Percentiles rank a stretch among this genome's conserved stretches.
Conservation (phyloP, 2,888 invertebrate genomes). For the Stomorhina lunata region DNA sequence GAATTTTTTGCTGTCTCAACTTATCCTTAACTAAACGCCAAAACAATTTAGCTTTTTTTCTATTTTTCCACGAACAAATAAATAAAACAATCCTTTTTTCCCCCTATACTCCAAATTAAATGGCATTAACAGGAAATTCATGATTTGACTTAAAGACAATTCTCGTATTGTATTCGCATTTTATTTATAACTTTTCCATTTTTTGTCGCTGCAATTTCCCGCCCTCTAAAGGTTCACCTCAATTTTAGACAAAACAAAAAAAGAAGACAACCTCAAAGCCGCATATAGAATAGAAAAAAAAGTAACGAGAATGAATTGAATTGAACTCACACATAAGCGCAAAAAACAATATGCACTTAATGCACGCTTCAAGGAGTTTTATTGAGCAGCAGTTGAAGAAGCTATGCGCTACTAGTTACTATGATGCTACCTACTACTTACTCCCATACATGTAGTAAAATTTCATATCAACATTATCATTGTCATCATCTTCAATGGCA, state of each 20-base stretch:
- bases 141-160: conserved; percentile 58
- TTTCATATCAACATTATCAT: conserved; percentile 57
- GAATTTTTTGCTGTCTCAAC: too few relatives aligned
- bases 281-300: neutral
- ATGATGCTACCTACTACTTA: too few relatives aligned
- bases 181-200: neutral
- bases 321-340: neutral
- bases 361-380: conserved; percentile 63
- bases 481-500: conserved; percentile 52
- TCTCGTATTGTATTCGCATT: conserved; percentile 25
- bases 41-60: neutral
- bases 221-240: conserved; percentile 29
- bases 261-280: neutral
- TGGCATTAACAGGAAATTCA: conserved; percentile 33
- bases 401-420: conserved; percentile 26
- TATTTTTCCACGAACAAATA: neutral
- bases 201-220: neutral
- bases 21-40: neutral
- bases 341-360: conserved; percentile 60
- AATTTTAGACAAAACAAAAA: conserved; percentile 24
- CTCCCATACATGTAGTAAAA: too few relatives aligned
- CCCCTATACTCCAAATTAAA: neutral
- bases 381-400: conserved; percentile 58
- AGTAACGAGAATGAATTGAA: neutral
- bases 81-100: neutral